phyloP scores from a whole-genome alignment of 1,140 invertebrate species.

The Ceratina australensis region DNA sequence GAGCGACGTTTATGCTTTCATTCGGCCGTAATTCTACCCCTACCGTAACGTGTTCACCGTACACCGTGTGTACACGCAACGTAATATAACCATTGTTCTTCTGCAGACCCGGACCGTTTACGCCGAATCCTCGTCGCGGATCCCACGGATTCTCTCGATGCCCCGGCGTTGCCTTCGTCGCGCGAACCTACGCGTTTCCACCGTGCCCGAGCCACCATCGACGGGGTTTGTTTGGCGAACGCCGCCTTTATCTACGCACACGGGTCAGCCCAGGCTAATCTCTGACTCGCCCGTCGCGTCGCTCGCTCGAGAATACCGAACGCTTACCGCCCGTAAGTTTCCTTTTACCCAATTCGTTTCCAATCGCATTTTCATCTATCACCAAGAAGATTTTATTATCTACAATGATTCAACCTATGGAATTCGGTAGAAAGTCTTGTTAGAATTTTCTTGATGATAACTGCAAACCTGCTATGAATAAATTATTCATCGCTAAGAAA shows the following conservation, averaged over 20 bases:
- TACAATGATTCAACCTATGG: background rate
- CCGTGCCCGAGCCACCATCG: background rate
- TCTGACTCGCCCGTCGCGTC: conserved; percentile 1
- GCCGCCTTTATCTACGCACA: conserved; percentile 17
- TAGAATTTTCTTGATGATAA: background rate
- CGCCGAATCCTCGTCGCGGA: background rate
- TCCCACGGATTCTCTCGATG: background rate
- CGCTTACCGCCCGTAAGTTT: no score
- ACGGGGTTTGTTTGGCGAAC: conserved; percentile 29
- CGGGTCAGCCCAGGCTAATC: conserved; percentile 16
- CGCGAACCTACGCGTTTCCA: background rate
- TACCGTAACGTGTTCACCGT: conserved; percentile 12
- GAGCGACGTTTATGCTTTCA: conserved; percentile 58
- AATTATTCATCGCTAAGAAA: background rate
- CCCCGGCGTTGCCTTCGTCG: background rate
- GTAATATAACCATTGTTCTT: conserved; percentile 48
- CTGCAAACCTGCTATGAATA: background rate
- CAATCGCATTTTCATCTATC: no score
- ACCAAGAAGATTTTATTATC: background rate
- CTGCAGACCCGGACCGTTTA: background rate
- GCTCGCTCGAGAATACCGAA: background rate
- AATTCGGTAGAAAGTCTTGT: conserved; percentile 1
- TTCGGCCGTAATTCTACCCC: conserved; percentile 53
- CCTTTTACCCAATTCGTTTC: no score
- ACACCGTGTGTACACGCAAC: background rate